phyloP scores from a whole-genome alignment of 2,797 vertebrate genomes.

The Gila robusta region DNA sequence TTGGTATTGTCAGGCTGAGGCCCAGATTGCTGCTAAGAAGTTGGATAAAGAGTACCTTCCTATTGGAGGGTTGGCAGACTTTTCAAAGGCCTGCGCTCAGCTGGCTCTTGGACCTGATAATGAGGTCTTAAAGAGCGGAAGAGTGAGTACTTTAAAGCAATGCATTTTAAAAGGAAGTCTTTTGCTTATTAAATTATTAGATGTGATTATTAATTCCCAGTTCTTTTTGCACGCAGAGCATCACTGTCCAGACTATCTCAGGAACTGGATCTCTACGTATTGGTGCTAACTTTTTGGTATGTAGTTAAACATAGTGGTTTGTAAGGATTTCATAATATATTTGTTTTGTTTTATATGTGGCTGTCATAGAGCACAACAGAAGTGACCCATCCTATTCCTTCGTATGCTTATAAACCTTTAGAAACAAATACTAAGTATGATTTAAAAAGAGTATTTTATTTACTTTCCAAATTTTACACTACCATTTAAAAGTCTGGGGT shows the following conservation, averaged over 20 bases:
- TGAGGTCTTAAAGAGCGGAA: slow-evolving; percentile 89
- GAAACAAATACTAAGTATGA: background rate
- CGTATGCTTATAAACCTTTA: background rate
- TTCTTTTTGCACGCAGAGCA: slow-evolving; percentile 76
- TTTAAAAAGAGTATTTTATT: background rate
- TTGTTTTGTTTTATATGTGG: background rate
- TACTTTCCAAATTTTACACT: background rate
- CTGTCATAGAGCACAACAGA: background rate
- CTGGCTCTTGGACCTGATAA: slow-evolving; percentile 89
- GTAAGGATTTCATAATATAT: background rate
- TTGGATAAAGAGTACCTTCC: slow-evolving; percentile 96
- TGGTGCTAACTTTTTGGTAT: slow-evolving; percentile 93
- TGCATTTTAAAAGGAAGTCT: background rate
- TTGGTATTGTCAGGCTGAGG: slow-evolving; percentile 84
- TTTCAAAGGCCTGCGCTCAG: slow-evolving; percentile 88
- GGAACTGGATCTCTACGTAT: slow-evolving; percentile 95
- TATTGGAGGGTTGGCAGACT: slow-evolving; percentile 90
- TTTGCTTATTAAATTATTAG: background rate
- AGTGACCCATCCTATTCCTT: background rate
- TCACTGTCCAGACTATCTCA: slow-evolving; percentile 96
- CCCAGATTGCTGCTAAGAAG: slow-evolving; percentile 87
- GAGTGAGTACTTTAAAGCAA: slow-evolving; percentile 81
- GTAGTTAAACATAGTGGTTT: slow-evolving; percentile 56
- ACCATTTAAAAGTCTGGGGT: background rate
- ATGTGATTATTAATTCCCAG: slow-evolving; percentile 19